phyloP scores from a whole-genome alignment of 2,797 vertebrate genomes.

The Neosalanx taihuensis region DNA sequence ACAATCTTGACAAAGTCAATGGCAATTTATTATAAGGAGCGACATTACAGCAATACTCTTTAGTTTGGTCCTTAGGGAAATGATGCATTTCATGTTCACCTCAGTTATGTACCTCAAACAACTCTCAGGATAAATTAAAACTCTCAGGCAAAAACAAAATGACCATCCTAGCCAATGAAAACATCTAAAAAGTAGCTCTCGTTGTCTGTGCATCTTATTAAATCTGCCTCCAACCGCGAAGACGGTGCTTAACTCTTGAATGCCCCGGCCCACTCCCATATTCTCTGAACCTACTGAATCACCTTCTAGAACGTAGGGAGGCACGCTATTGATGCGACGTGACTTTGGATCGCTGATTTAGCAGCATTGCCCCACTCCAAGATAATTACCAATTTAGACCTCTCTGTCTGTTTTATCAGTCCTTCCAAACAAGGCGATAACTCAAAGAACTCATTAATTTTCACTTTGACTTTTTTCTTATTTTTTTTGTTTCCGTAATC shows the following conservation, averaged over 20 bases:
- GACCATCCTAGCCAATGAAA: slow-evolving; percentile 26
- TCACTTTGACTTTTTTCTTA: slow-evolving; percentile 38
- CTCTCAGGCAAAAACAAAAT: too few relatives aligned
- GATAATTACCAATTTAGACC: slow-evolving; percentile 58
- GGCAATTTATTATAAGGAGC: too few relatives aligned
- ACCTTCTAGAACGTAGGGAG: slow-evolving; percentile 59
- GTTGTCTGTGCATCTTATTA: slow-evolving; percentile 49
- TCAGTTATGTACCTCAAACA: too few relatives aligned
- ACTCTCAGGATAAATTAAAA: too few relatives aligned
- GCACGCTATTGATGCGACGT: slow-evolving; percentile 62
- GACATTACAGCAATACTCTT: too few relatives aligned
- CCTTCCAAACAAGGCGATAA: slow-evolving; percentile 40
- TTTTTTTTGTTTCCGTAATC: slow-evolving; percentile 28
- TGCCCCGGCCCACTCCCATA: slow-evolving; percentile 48
- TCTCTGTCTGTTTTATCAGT: slow-evolving; percentile 55
- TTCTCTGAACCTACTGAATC: slow-evolving; percentile 64
- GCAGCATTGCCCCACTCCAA: slow-evolving; percentile 54
- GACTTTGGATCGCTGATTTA: slow-evolving; percentile 65
- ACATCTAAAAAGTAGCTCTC: slow-evolving; percentile 46
- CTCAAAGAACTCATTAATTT: slow-evolving; percentile 59
- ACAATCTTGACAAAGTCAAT: not conserved
- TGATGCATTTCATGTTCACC: too few relatives aligned
- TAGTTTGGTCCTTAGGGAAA: too few relatives aligned
- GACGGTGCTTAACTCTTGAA: slow-evolving; percentile 53
- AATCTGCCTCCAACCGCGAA: slow-evolving; percentile 45